These are phyloP conservation scores for Lycaena phlaeas DNA, from an alignment of 2,888 invertebrate species.

Conservation along the genomic window DNA sequence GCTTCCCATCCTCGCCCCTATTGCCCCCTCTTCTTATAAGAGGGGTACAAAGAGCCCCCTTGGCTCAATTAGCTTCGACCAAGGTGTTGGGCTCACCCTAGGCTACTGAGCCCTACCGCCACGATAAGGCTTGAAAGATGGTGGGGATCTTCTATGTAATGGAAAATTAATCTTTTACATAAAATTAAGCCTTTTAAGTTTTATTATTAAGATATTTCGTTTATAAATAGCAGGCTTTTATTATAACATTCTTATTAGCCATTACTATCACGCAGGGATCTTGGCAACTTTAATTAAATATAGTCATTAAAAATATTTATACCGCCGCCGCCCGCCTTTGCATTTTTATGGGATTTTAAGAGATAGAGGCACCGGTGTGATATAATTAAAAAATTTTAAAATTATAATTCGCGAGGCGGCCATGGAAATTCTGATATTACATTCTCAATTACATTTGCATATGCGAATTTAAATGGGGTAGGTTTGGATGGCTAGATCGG, in stretches of 20 bases:
- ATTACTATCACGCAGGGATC: slow-evolving; percentile 31
- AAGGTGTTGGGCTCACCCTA: too few relatives aligned
- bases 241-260: slow-evolving; percentile 25
- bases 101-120: too few relatives aligned
- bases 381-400: slow-evolving; percentile 22
- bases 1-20: too few relatives aligned
- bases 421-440: slow-evolving; percentile 4
- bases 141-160: too few relatives aligned
- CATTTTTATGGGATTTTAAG: slow-evolving; percentile 57
- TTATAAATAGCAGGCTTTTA: slow-evolving; percentile 14
- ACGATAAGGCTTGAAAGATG: too few relatives aligned
- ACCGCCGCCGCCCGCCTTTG: slow-evolving; percentile 40
- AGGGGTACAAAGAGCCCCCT: too few relatives aligned
- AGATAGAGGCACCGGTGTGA: slow-evolving; percentile 29
- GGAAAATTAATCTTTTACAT: too few relatives aligned
- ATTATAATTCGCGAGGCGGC: slow-evolving; percentile 18
- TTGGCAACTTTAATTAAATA: slow-evolving; percentile 51
- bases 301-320: slow-evolving; percentile 66
- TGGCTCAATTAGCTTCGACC: too few relatives aligned
- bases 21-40: too few relatives aligned
- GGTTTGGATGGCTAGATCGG: slow-evolving; percentile 11
- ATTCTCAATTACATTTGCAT: slow-evolving; percentile 5
- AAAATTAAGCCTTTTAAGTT: too few relatives aligned
- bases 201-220: slow-evolving; percentile 14
- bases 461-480: slow-evolving; percentile 7